Base-by-base conservation (phyloP, 2,113 vertebrate species). In the Chaetorhynchus papuensis region DNA sequence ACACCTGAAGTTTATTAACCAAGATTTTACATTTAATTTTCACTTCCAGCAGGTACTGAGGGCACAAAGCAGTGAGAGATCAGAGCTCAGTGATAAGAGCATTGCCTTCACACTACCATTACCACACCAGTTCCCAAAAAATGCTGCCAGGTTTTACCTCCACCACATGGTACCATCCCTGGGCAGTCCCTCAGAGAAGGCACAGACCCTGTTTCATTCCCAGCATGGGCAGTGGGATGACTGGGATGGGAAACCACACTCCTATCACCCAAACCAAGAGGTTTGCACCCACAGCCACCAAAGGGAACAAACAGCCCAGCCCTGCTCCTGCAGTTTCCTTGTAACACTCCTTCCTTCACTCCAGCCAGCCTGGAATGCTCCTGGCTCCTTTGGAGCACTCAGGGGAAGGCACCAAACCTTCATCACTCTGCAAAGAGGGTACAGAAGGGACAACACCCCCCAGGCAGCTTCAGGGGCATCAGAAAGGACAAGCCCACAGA, bases 61-160 rank as follows among this genome's bases (percentile, higher is more conserved):
- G 4, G 1, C 6, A 39, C 28, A 23, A 10, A 79, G 11, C 24
- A 47, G 44, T 0, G 0, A 42, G 17, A 75, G 44, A 53, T 24
- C 0, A 53, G 26, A 59, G 15, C 60, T 70, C 35, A 28, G 56
- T 2, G 11, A 0, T 2, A 8, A n/a, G 16, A 41, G 24, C 13
- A 4, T 3, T 66, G 26, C 18, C 28, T 44, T 77, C n/a, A 41
- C 13, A 1, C 6, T 7, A 18, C 44, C 26, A 15, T 17, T 13
- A 53, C 7, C 44, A 53, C 54, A 31, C 1, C 17, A 15, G n/a
- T 9, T 64, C 44, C 27, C 44, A 44, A 44, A 54, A 63, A 41
- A 41, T 1, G 8, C 3, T 28, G 37, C 14, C 53, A 65, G 50
- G 31, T 72, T 91, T 89, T 26, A 77, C 5, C 47, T 45, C 74